These are phyloP conservation scores for Melitaea cinxia DNA, from an alignment of 1,140 invertebrate species.

Conservation along the genomic window DNA sequence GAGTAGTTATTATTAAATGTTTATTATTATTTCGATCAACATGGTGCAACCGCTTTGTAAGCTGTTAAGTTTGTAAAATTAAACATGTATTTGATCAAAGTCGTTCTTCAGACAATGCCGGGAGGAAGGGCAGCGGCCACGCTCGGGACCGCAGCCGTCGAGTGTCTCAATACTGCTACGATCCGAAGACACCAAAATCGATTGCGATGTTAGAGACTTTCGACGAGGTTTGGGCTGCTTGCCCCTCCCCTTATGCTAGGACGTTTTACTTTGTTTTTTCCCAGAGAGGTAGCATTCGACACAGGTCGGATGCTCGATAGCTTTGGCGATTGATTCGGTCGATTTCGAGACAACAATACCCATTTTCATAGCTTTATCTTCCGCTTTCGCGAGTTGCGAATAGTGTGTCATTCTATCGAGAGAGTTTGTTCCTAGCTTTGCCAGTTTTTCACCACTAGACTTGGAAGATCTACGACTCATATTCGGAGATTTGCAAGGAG, in stretches of 20 bases:
- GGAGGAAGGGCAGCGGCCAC: conserved; percentile 51
- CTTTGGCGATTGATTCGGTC: conserved; percentile 79
- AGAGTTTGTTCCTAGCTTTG: conserved; percentile 77
- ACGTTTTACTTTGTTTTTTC: conserved; percentile 82
- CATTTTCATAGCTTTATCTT: conserved; percentile 80
- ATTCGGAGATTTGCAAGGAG: conserved; percentile 77
- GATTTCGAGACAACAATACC: conserved; percentile 80
- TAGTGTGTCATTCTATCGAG: conserved; percentile 78
- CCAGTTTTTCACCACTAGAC: conserved; percentile 75
- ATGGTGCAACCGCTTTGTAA: background rate
- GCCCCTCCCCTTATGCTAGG: conserved; percentile 83
- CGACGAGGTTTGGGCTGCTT: conserved; percentile 79
- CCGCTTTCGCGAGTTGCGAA: conserved; percentile 76
- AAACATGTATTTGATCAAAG: conserved; percentile 76
- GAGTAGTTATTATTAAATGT: background rate
- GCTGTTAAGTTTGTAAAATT: conserved; percentile 36
- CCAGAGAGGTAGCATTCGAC: conserved; percentile 84
- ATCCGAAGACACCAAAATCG: conserved; percentile 69
- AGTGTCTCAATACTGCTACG: conserved; percentile 76
- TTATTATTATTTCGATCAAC: background rate
- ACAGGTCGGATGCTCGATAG: conserved; percentile 85
- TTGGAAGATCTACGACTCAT: conserved; percentile 71
- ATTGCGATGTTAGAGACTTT: conserved; percentile 63
- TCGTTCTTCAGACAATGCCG: conserved; percentile 53
- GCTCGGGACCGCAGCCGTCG: conserved; percentile 59